Evolutionary conservation across 2,797 vertebrate genomes (phyloP).

Genomic region (Anas georgica): DNA sequence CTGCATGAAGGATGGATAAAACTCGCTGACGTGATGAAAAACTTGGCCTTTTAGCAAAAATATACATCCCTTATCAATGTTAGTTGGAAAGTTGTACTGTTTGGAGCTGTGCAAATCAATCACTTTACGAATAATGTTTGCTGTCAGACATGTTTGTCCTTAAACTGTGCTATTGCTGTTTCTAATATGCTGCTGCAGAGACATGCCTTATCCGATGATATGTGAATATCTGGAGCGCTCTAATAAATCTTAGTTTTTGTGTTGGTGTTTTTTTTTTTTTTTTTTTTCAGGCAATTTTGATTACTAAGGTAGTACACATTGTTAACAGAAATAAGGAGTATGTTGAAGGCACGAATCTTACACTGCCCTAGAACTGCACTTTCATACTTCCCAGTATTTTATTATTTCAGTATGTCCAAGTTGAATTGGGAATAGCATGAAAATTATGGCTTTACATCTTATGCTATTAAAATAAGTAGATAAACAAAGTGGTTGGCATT

Average conservation of each 20-base stretch:
- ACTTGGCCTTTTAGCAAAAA: background rate
- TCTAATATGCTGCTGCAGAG: background rate
- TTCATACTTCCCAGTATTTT: background rate
- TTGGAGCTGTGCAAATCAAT: background rate
- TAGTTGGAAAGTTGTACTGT: background rate
- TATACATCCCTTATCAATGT: background rate
- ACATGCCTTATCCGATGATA: rapidly evolving
- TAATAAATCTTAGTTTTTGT: background rate
- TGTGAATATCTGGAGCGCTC: rapidly evolving
- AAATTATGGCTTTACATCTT: background rate
- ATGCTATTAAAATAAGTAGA: background rate
- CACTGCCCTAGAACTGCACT: background rate
- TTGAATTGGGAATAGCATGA: background rate
- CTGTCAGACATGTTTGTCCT: background rate
- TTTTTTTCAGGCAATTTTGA: background rate
- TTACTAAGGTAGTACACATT: background rate
- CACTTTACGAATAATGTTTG: rapidly evolving
- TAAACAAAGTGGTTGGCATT: background rate
- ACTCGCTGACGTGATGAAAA: background rate
- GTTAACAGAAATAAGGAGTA: background rate
- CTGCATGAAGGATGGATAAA: background rate
- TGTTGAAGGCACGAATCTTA: background rate
- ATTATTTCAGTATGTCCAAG: background rate
- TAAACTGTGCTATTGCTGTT: background rate
- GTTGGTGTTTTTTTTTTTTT: background rate